Base-by-base conservation (phyloP, 2,888 invertebrate genomes). In the Platynereis dumerilii region DNA sequence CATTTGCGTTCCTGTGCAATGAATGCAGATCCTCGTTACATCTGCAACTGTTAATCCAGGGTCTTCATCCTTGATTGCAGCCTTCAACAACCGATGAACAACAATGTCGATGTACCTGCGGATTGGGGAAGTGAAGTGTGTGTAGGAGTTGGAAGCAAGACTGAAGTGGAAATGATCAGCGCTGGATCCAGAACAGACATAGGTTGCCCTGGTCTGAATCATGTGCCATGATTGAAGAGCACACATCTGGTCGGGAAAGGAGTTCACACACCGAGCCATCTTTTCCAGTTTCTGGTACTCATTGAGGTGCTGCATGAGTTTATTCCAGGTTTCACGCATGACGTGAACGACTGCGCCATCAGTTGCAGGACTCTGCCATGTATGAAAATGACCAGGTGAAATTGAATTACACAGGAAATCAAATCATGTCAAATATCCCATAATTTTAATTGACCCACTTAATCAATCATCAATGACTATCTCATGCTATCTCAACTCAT, bases 91-190 rank as follows among this genome's bases (percentile, higher is more conserved):
- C 55, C 90, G 85, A 77, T 96, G 96, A 1, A 96, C 95, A 85
- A 95, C 88, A 48, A 94, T 89, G 83, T 96, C 96, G 1, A 94
- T 90, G 86, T 89, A 89, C 45, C 89, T 88, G 79, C 96, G 86
- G 71, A 96, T 96, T 0, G 96, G 96, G 52, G 95, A 95, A 0
- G 96, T 96, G 79, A 96, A 96, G 85, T 96, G 96, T 0, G 96
- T 95, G 80, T 96, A 96, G 60, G 92, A 87, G 2, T 92, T 90
- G 52, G 92, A 89, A 80, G 91, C 92, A 26, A 96, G 85, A 5
- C 94, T 94, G 83, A 91, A 96, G 86, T 96, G 96, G 1, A 52
- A 45, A 58, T 71, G 69, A 20, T 61, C 64, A 2, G 64, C 48
- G 12, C 45, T 44, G 28, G 45, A 54, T n/a, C 76, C 79, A 10